Base-by-base conservation (phyloP, 2,797 vertebrate genomes). In the Sciaenops ocellatus region DNA sequence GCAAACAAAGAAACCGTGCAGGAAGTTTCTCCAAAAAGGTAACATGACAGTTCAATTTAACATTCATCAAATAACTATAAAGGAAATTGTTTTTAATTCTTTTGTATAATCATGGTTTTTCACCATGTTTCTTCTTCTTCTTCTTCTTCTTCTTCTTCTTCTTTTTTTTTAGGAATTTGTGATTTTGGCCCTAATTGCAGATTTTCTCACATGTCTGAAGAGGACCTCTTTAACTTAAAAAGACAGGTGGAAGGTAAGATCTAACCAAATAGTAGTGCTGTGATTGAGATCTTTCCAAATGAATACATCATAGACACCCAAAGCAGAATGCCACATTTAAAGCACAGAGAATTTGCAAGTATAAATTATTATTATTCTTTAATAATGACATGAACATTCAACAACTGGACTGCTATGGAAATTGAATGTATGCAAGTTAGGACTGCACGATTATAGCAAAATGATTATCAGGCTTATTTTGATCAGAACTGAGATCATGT, bases 1-100 rank as follows among this genome's bases (percentile, higher is more conserved):
- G 67, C 97, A 97, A 87, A 93, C 94, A 79, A 99, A 99, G 88
- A 97, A 98, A 70, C 96, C 96, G 0, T 99, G 98, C 85, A 94
- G 98, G 86, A 98, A 98, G 87, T 99, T 98, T 86, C 94, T 98
- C 22, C 96, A 97, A 82, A 98, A 96, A 88, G 98, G 98, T 98
- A 85, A 73, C 6, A 16, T 4, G 81, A 22, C 6, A 50, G 0
- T 50, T 71, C 3, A 28, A 34, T 1, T 4, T 18, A 52, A 24
- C 18, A 20, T 56, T 3, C 15, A 24, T 57, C 0, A 6, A 38
- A 13, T 7, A 48, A 71, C 1, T 0, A 38, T 38, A 9, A 9
- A 51, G 3, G 3, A 24, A 15, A 42, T 52, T 3, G 5, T 24
- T 20, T 69, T 1, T 26, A 28, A 56, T 52, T 0, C 17, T 41